Percentiles rank a stretch among this genome's conserved stretches.
Evolutionary conservation across 2,888 invertebrate genomes (phyloP).

Genomic region (Blastobasis adustella): DNA sequence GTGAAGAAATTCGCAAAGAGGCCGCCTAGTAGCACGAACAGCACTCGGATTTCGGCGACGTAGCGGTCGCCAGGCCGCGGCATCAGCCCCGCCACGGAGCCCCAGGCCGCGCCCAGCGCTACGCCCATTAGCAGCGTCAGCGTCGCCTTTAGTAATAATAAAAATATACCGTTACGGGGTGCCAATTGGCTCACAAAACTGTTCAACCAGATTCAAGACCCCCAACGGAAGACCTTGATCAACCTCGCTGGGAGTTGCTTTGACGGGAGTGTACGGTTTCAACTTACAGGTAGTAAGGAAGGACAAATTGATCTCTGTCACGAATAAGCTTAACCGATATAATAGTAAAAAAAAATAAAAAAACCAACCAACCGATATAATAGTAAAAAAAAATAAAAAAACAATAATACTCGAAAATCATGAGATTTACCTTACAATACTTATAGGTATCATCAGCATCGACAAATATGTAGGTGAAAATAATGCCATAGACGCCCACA

Average conservation of each 20-base stretch:
- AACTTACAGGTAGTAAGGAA: too few species aligned
- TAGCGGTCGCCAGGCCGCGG: conserved; percentile 46
- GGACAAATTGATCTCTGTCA: too few species aligned
- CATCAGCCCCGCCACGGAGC: conserved; percentile 42
- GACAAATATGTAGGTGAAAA: conserved; percentile 46
- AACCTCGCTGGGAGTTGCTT: too few species aligned
- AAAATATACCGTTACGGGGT: not conserved
- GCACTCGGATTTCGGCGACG: conserved; percentile 48
- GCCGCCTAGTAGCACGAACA: conserved; percentile 52
- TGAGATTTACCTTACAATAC: conserved; percentile 42
- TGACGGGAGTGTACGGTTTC: too few species aligned
- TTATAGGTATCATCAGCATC: conserved; percentile 39
- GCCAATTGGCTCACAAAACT: not conserved
- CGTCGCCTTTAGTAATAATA: conserved; percentile 37
- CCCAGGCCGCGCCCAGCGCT: conserved; percentile 48
- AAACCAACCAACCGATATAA: too few species aligned
- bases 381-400: too few species aligned
- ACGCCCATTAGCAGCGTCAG: conserved; percentile 47
- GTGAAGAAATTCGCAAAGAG: conserved; percentile 49
- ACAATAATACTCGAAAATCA: too few species aligned
- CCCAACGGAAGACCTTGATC: too few species aligned
- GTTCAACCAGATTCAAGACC: too few species aligned
- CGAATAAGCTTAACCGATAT: too few species aligned
- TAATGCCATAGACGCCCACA: conserved; percentile 56
- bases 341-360: too few species aligned